Conservation (phyloP, 2,888 invertebrate genomes). For the Temnothorax ravouxi region DNA sequence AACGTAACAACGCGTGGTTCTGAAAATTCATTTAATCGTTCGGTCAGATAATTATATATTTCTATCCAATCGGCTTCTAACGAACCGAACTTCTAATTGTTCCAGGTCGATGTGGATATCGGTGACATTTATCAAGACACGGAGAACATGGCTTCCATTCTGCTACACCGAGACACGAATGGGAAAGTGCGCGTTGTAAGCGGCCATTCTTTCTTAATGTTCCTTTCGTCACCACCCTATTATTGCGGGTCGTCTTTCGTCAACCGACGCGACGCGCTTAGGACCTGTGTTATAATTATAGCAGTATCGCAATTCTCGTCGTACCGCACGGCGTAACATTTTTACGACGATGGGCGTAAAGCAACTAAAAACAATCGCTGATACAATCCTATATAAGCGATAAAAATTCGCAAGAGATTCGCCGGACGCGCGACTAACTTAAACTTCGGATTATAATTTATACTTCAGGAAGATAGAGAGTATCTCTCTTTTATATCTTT, state of each 20-base stretch:
- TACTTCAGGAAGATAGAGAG: neutral
- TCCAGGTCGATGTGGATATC: slow-evolving; percentile 89
- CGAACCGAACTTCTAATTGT: slow-evolving; percentile 53
- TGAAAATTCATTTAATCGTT: neutral
- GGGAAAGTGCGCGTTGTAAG: slow-evolving; percentile 95
- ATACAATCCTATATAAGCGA: neutral
- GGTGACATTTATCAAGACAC: slow-evolving; percentile 96
- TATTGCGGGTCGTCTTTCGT: slow-evolving; percentile 79
- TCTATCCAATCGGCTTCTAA: neutral
- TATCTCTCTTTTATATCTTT: neutral
- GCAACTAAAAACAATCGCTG: neutral
- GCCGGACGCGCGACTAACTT: neutral
- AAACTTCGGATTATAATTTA: neutral
- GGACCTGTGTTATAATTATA: slow-evolving; percentile 76
- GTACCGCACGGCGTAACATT: slow-evolving; percentile 50
- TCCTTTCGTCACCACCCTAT: slow-evolving; percentile 79
- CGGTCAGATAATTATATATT: neutral
- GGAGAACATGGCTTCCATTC: slow-evolving; percentile 94
- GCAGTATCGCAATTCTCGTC: slow-evolving; percentile 74
- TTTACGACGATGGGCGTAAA: slow-evolving; percentile 19
- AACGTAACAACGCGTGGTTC: neutral
- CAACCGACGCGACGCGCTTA: slow-evolving; percentile 70
- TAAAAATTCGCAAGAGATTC: slow-evolving; percentile 10
- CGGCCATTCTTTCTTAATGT: slow-evolving; percentile 82
- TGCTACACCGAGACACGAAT: slow-evolving; percentile 93